phyloP scores from a whole-genome alignment of 2,797 vertebrate genomes.

The Gobionotothen gibberifrons region DNA sequence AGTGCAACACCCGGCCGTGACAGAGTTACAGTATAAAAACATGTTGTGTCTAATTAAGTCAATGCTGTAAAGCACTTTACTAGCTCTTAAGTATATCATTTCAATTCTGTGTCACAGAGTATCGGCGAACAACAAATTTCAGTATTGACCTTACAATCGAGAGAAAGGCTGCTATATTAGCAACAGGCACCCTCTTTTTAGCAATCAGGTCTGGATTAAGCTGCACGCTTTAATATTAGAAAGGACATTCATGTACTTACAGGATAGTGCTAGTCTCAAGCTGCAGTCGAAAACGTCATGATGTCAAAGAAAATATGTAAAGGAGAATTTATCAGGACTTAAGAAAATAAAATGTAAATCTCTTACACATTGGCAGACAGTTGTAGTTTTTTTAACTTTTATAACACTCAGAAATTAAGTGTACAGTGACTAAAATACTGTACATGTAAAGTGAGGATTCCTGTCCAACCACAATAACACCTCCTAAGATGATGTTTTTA shows the following conservation, averaged over 20 bases:
- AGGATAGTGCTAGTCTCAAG: not conserved
- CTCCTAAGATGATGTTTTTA: no score
- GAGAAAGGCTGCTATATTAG: not conserved
- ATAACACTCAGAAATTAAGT: no score
- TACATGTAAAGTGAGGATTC: no score
- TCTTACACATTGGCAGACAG: no score
- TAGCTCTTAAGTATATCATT: conserved; percentile 12
- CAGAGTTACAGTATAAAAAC: not conserved
- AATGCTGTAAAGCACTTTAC: conserved; percentile 5
- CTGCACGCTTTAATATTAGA: not conserved
- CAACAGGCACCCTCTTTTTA: not conserved
- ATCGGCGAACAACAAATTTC: conserved; percentile 16
- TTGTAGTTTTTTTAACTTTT: no score
- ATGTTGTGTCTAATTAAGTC: conserved; percentile 24
- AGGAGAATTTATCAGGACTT: no score
- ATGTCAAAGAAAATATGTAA: no score
- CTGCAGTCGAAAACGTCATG: no score
- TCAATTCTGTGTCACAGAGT: conserved; percentile 12
- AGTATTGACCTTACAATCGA: not conserved
- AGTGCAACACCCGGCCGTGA: conserved; percentile 9
- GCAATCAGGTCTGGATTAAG: not conserved
- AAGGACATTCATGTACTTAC: not conserved
- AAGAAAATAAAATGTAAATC: no score
- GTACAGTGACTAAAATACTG: no score
- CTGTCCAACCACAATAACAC: no score